Base-by-base conservation (phyloP, 2,113 vertebrate species). In the Ranitomeya imitator region DNA sequence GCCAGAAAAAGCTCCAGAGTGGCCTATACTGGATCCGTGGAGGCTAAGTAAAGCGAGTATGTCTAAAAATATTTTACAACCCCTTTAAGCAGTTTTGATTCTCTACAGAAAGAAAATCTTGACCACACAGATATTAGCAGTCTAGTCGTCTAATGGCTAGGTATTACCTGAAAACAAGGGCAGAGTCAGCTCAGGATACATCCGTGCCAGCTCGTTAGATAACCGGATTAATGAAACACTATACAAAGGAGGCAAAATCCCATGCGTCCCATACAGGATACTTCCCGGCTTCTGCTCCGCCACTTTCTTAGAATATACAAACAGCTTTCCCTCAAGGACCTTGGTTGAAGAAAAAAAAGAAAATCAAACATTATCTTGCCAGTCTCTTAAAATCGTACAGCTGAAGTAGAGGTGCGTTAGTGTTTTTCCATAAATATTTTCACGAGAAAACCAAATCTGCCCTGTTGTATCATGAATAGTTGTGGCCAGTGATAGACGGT, bases 151-250 rank as follows among this genome's bases (percentile, higher is more conserved):
- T 31, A 16, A 37, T 23, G 1, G 60, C 11, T 12, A 45, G 37
- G 6, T 16, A 54, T 12, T 95, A 99, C 98, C 98, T 96, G 98
- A 99, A 94, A 99, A 99, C 80, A 99, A 96, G 0, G 98, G 98
- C 88, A 99, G 95, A 0, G 98, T 99, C 91, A 99, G 98, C 92
- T 99, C 98, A 0, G 98, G 98, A 91, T 98, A 99, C 98, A 99
- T 99, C 93, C 97, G 96, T 92, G 98, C 97, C 90, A 99, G 95
- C 90, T 99, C 97, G 69, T 94, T 96, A 0, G 98, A 99, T 90
- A 99, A 95, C 89, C 97, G 97, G 7, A 96, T 93, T 12, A 99
- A 94, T 12, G 97, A 99, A 86, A 99, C 95, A 14, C 97, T 99
- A 94, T 99, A 99, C 59, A 99, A 96, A 0, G 98, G 97, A 0